Base-by-base conservation (phyloP, 2,113 vertebrate genomes). In the Macroglossus sobrinus region DNA sequence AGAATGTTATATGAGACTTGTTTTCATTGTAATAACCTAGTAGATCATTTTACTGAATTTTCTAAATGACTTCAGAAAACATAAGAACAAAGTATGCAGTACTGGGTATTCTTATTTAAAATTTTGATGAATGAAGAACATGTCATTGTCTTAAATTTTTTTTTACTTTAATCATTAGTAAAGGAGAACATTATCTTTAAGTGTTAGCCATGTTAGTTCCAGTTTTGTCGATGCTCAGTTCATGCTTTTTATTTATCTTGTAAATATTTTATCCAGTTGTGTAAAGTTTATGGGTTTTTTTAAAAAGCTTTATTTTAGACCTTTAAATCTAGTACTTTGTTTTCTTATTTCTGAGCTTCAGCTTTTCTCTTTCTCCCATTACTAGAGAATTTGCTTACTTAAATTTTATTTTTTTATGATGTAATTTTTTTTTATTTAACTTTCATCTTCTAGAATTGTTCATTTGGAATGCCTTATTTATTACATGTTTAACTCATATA, bases 361-460 rank as follows among this genome's bases (percentile, higher is more conserved):
- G 43, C 7, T 84, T 55, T 75, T 74, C 22, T 69, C 38, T 38
- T 47, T 18, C 4, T 90, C 33, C 16, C 30, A 47, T 14, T 26
- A 69, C 2, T 59, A 30, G 28, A n/a, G 38, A 93, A 26, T 94
- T 87, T 90, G 35, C 22, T 84, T 84, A 57, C 14, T 64, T 24
- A 87, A 19, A 18, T 57, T 92, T 82, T 76, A 40, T 55, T 88
- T 84, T 79, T 91, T 91, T 69, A 84, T 91, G 64, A 71, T 84
- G 2, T 43, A 88, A 61, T 75, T 81, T 64, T 82, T 57, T 76
- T 76, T 5, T 3, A 71, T 63, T 88, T 95, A 57, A 50, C 19
- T 84, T 85, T 85, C 13, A 63, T 78, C 10, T 91, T 61, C 33
- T 94, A n/a, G 22, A 93, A 38, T 79, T 78, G 16, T 38, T 86